Conservation (phyloP, 2,888 invertebrate genomes). For the Volucella inflata region DNA sequence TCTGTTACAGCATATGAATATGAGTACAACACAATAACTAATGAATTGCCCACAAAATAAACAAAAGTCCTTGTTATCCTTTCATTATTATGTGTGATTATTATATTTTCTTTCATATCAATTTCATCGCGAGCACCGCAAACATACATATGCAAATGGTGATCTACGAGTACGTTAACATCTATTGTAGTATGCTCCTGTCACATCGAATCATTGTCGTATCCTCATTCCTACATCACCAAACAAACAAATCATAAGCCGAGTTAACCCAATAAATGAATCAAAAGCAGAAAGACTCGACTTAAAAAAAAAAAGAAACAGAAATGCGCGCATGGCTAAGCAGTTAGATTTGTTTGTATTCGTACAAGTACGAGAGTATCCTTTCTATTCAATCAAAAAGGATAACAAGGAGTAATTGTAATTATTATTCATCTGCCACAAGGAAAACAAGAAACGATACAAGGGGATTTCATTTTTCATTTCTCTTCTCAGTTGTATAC, state of each 20-base stretch:
- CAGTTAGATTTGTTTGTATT: constrained; percentile 51
- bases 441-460: constrained; percentile 63
- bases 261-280: constrained; percentile 58
- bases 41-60: constrained; percentile 72
- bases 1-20: too few species aligned
- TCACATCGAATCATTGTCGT: constrained; percentile 66
- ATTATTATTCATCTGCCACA: constrained; percentile 75
- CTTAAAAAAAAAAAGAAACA: constrained; percentile 69
- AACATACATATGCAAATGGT: constrained; percentile 62
- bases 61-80: constrained; percentile 60
- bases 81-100: constrained; percentile 50
- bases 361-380: constrained; percentile 15
- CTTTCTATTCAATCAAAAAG: constrained; percentile 67
- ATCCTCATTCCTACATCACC: not conserved
- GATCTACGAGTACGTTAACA: constrained; percentile 6
- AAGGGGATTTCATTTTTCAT: constrained; percentile 28
- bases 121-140: constrained; percentile 49
- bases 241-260: constrained; percentile 32
- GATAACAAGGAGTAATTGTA: constrained; percentile 71
- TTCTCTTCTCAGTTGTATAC: not conserved
- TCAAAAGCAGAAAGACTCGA: constrained; percentile 33
- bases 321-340: constrained; percentile 79
- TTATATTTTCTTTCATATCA: constrained; percentile 60
- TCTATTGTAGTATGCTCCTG: constrained; percentile 65
- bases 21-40: constrained; percentile 49